A percentile compares a stretch with the other conserved stretches of the same genome.
Conservation (phyloP, 2,888 invertebrate genomes). For the Tachina grossa region DNA sequence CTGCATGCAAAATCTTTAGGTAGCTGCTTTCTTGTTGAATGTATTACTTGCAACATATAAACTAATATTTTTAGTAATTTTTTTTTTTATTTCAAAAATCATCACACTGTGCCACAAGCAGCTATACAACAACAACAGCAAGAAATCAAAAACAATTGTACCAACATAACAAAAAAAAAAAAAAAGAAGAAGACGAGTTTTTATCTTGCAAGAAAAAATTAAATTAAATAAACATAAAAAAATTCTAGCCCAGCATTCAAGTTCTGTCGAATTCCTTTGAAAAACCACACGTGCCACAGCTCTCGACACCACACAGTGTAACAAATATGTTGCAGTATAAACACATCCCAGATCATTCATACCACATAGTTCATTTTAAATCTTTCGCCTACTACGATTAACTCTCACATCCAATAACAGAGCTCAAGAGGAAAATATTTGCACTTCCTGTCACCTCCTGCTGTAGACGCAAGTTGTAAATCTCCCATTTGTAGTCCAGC, state of each 20-base stretch:
- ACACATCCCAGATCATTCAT: slow-evolving; percentile 23
- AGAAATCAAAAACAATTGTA: slow-evolving; percentile 29
- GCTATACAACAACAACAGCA: slow-evolving; percentile 33
- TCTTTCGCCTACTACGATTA: slow-evolving; percentile 58
- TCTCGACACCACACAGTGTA: slow-evolving; percentile 67
- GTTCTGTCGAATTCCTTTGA: slow-evolving; percentile 66
- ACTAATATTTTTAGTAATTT: slow-evolving; percentile 51
- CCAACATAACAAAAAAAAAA: slow-evolving; percentile 13
- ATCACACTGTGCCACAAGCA: slow-evolving; percentile 61
- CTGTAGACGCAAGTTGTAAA: slow-evolving; percentile 68
- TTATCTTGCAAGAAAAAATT: slow-evolving; percentile 12
- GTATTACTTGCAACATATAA: slow-evolving; percentile 57
- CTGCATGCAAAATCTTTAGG: slow-evolving; percentile 60
- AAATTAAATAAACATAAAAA: not conserved
- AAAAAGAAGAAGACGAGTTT: not conserved
- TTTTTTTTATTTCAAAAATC: slow-evolving; percentile 14
- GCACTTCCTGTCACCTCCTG: slow-evolving; percentile 71
- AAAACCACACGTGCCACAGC: slow-evolving; percentile 72
- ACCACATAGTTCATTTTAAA: slow-evolving; percentile 47
- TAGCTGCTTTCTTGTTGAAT: slow-evolving; percentile 64
- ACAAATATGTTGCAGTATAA: slow-evolving; percentile 52
- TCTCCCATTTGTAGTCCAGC: slow-evolving; percentile 68
- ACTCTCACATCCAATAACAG: slow-evolving; percentile 25
- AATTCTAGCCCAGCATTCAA: slow-evolving; percentile 39
- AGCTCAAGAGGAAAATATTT: slow-evolving; percentile 38